These are phyloP conservation scores for Apis laboriosa DNA, from an alignment of 1,140 invertebrate species.

Conservation along the genomic window DNA sequence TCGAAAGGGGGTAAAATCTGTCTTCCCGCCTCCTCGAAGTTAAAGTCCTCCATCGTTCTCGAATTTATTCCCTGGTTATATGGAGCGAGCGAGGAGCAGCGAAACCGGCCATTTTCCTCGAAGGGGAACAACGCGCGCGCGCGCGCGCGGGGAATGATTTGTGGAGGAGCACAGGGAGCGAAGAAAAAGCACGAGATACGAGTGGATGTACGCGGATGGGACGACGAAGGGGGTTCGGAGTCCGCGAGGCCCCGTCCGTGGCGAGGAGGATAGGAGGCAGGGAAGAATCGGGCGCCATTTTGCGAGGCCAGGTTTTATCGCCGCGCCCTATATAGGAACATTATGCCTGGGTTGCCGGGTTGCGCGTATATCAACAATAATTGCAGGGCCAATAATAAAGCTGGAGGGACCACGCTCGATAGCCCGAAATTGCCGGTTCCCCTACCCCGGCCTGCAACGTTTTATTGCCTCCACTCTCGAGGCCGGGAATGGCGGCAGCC, in stretches of 20 bases:
- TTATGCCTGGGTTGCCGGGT: constrained; percentile 71
- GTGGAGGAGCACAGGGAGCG: neutral
- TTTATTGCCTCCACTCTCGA: constrained; percentile 61
- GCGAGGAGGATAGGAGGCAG: neutral
- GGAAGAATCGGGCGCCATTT: constrained; percentile 65
- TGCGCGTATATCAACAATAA: constrained; percentile 80
- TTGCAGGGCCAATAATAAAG: constrained; percentile 81
- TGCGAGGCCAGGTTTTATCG: constrained; percentile 68
- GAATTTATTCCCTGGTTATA: too few species aligned
- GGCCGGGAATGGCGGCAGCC: constrained; percentile 72
- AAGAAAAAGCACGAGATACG: constrained; percentile 11
- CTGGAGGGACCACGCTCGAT: constrained; percentile 73
- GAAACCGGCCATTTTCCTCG: neutral
- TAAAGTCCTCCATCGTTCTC: too few species aligned
- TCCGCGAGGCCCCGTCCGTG: neutral
- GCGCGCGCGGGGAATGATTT: neutral
- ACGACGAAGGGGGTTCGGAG: neutral
- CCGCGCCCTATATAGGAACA: constrained; percentile 71
- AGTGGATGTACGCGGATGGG: neutral
- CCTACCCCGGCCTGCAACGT: constrained; percentile 63
- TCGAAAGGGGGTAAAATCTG: too few species aligned
- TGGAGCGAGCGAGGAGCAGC: too few species aligned
- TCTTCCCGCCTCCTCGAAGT: too few species aligned
- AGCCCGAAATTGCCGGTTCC: constrained; percentile 76
- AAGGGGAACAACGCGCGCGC: neutral